Conservation (phyloP, 2,888 invertebrate species). For the Saturnia pavonia region DNA sequence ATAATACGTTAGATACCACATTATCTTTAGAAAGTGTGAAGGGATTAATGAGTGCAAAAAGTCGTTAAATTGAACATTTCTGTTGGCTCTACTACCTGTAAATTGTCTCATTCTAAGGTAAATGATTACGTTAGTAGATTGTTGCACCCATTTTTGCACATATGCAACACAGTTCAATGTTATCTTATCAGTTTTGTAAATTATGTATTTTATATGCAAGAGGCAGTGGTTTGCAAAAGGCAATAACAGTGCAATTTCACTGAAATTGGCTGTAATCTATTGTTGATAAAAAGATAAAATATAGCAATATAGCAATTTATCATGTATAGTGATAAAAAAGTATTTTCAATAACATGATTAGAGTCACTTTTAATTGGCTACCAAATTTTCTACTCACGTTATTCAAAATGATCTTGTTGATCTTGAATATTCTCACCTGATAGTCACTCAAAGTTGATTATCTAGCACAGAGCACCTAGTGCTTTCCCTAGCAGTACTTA, state of each 20-base stretch:
- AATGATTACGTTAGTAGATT: slow-evolving; percentile 9
- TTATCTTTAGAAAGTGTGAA: slow-evolving; percentile 13
- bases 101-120: not conserved
- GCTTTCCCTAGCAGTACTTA: too few species aligned
- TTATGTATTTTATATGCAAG: slow-evolving; percentile 33
- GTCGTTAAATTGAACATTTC: not conserved
- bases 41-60: slow-evolving; percentile 7
- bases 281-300: slow-evolving; percentile 28
- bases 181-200: slow-evolving; percentile 44
- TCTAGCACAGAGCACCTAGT: too few species aligned
- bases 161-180: slow-evolving; percentile 38
- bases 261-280: slow-evolving; percentile 33
- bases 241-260: slow-evolving; percentile 31
- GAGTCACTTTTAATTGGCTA: not conserved
- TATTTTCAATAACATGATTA: not conserved
- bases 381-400: not conserved
- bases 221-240: slow-evolving; percentile 34
- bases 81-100: not conserved
- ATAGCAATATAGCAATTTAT: slow-evolving; percentile 13
- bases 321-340: slow-evolving; percentile 9
- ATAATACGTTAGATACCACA: slow-evolving; percentile 1
- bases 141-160: slow-evolving; percentile 31
- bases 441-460: not conserved
- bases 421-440: not conserved
- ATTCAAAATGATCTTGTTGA: not conserved